phyloP scores from a whole-genome alignment of 2,888 invertebrate genomes.

The Rhopalosiphum nymphaeae region DNA sequence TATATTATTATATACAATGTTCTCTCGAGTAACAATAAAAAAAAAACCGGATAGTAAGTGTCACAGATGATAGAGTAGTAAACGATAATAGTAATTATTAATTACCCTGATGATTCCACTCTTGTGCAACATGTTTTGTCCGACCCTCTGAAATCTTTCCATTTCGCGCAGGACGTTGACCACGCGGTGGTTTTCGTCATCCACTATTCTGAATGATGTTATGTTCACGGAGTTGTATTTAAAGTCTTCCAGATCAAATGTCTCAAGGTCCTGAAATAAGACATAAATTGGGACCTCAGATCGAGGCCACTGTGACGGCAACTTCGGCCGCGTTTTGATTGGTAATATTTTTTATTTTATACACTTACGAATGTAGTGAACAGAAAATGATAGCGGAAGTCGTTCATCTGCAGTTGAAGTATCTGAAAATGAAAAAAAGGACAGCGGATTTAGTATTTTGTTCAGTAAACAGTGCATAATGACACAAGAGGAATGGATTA shows the following conservation, averaged over 20 bases:
- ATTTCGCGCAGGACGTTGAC: constrained; percentile 84
- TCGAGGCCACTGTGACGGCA: neutral
- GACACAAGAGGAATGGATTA: neutral
- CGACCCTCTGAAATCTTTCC: constrained; percentile 89
- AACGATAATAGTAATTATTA: neutral
- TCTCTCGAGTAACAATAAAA: neutral
- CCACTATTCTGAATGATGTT: constrained; percentile 92
- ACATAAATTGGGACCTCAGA: too few species aligned
- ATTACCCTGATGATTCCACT: constrained; percentile 78
- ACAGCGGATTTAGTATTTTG: neutral
- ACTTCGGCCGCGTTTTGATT: neutral
- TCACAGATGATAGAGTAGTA: neutral
- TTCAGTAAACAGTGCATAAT: neutral
- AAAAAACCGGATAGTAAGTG: neutral
- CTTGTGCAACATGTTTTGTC: constrained; percentile 81
- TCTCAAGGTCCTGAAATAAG: constrained; percentile 81
- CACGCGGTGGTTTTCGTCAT: constrained; percentile 82
- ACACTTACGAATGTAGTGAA: constrained; percentile 94
- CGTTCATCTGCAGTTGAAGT: constrained; percentile 94
- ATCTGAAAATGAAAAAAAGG: constrained; percentile 78
- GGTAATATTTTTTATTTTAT: neutral
- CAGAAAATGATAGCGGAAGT: constrained; percentile 93
- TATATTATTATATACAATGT: neutral
- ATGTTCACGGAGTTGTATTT: constrained; percentile 95
- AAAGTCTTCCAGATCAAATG: constrained; percentile 90